phyloP scores from a whole-genome alignment of 2,113 vertebrate species.

The Diglossa brunneiventris region DNA sequence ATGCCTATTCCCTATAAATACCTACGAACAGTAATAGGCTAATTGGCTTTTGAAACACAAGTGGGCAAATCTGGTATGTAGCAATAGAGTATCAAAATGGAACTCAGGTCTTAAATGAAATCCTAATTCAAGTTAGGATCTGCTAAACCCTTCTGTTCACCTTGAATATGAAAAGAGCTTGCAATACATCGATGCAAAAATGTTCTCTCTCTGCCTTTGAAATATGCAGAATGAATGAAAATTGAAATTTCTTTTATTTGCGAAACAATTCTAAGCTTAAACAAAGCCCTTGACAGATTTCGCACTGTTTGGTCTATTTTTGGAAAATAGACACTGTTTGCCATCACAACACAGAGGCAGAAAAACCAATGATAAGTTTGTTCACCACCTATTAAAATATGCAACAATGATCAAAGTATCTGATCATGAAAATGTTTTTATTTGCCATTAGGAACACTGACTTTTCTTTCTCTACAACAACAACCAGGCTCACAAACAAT shows the following conservation, averaged over 20 bases:
- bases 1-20: not conserved
- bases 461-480: not conserved
- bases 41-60: rapidly evolving
- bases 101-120: not conserved
- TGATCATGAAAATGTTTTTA: not conserved
- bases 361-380: not conserved
- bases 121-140: not conserved
- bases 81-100: not conserved
- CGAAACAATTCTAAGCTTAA: not conserved
- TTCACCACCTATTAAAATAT: not conserved
- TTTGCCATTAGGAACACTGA: not conserved
- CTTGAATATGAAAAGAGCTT: not conserved
- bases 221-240: not conserved
- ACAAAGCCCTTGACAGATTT: not conserved
- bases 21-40: not conserved
- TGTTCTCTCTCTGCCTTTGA: not conserved
- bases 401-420: not conserved
- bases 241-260: not conserved
- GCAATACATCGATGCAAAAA: not conserved
- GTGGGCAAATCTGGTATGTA: not conserved
- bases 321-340: not conserved
- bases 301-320: not conserved
- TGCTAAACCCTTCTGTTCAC: not conserved
- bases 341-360: not conserved
- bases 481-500: not conserved